Conservation (phyloP, 2,113 vertebrate species). For the Eptesicus fuscus region DNA sequence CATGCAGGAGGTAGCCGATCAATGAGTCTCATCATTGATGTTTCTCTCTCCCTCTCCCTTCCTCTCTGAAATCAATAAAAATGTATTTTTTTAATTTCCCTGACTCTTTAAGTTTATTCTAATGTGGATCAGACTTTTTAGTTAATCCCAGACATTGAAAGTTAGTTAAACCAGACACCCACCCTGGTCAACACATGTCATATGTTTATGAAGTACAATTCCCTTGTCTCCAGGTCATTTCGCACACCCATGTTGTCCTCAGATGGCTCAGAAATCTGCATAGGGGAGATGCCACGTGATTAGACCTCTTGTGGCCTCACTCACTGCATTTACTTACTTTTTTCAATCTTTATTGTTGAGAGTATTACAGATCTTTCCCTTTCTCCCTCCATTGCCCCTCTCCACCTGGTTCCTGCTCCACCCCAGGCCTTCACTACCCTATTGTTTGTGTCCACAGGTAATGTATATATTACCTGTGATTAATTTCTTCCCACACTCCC, state of each 20-base stretch:
- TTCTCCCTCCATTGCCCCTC: not conserved
- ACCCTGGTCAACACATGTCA: not conserved
- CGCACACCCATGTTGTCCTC: fast-evolving
- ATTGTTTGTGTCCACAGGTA: too few species aligned
- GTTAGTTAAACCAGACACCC: not conserved
- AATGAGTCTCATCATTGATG: too few species aligned
- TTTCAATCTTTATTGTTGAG: too few species aligned
- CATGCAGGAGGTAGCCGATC: too few species aligned
- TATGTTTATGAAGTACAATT: not conserved
- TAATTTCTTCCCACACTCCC: too few species aligned
- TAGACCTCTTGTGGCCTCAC: not conserved
- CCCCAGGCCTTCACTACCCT: too few species aligned
- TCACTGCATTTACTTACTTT: not conserved
- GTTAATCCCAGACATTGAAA: not conserved
- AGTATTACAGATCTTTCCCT: not conserved
- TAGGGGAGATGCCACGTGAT: not conserved
- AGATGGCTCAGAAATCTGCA: not conserved
- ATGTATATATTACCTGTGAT: too few species aligned
- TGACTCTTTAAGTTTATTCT: not conserved
- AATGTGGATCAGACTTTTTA: not conserved
- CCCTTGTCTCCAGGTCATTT: not conserved
- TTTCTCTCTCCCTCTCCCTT: too few species aligned
- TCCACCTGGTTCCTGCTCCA: too few species aligned
- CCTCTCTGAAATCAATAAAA: too few species aligned
- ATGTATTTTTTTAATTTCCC: too few species aligned